Conservation (phyloP, 2,888 invertebrate species). For the Drosophila mayaguana region DNA sequence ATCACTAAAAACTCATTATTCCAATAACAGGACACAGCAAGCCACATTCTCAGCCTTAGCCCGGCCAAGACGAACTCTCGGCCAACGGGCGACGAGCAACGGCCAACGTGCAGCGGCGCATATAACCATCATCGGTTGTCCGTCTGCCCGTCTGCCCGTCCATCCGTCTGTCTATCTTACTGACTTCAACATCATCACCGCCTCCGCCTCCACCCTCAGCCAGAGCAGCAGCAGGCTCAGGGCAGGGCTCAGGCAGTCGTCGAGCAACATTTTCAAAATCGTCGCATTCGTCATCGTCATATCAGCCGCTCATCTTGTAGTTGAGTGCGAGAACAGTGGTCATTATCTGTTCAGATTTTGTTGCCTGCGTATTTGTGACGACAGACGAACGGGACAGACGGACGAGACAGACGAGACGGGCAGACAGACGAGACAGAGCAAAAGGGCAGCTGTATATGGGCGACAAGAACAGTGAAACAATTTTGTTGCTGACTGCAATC, state of each 20-base stretch:
- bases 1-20: conserved; percentile 80
- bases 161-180: conserved; percentile 34
- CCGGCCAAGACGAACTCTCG: conserved; percentile 11
- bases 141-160: conserved; percentile 4
- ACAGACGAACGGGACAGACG: conserved; percentile 30
- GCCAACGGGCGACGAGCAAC: conserved; percentile 15
- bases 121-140: conserved; percentile 50
- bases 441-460: conserved; percentile 27
- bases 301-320: conserved; percentile 78
- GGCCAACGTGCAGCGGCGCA: conserved; percentile 28
- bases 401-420: conserved; percentile 22
- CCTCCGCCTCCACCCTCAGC: conserved; percentile 37
- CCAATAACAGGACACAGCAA: conserved; percentile 79
- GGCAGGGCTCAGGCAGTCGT: conserved; percentile 34
- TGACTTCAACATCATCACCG: conserved; percentile 50
- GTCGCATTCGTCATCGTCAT: conserved; percentile 78
- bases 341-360: conserved; percentile 77
- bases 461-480: conserved; percentile 61
- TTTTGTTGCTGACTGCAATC: conserved; percentile 74
- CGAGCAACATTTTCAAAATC: conserved; percentile 68
- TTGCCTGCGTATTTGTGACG: conserved; percentile 64
- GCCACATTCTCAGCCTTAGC: conserved; percentile 37
- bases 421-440: conserved; percentile 16
- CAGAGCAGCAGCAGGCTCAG: background rate
- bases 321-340: conserved; percentile 78